These are phyloP conservation scores for Orchesellides sinensis DNA, from an alignment of 2,888 invertebrate species.

Conservation along the genomic window DNA sequence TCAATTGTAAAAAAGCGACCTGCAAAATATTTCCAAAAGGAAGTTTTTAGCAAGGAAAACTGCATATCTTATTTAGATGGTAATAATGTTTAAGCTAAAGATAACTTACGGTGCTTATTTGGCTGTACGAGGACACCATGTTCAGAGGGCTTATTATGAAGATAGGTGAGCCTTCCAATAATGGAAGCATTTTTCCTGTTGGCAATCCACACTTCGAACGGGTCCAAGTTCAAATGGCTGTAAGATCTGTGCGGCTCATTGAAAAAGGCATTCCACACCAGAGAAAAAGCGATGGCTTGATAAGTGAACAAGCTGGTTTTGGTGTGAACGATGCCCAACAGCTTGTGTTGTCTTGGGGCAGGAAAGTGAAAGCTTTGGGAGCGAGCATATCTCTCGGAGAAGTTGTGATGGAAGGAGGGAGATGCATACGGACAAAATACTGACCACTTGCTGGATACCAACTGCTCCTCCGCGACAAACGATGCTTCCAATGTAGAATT, in stretches of 20 bases:
- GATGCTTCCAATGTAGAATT: too few species aligned
- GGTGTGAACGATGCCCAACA: slow-evolving; percentile 1
- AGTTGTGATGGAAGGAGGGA: slow-evolving; percentile 47
- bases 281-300: slow-evolving; percentile 51
- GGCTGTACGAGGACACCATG: slow-evolving; percentile 65
- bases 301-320: slow-evolving; percentile 42
- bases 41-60: background rate
- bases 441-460: slow-evolving; percentile 37
- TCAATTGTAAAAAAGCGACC: background rate
- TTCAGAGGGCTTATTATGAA: slow-evolving; percentile 32
- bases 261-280: slow-evolving; percentile 40
- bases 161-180: slow-evolving; percentile 52
- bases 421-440: slow-evolving; percentile 67
- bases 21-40: background rate
- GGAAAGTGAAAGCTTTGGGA: slow-evolving; percentile 36
- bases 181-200: slow-evolving; percentile 2
- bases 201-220: slow-evolving; percentile 29
- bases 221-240: slow-evolving; percentile 17
- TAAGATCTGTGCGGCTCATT: slow-evolving; percentile 4
- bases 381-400: slow-evolving; percentile 18
- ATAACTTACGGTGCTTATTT: slow-evolving; percentile 42
- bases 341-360: slow-evolving; percentile 44
- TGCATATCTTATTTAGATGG: background rate
- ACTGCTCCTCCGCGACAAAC: too few species aligned
- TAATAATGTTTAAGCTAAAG: background rate